Evolutionary conservation across 2,113 vertebrate genomes (phyloP), one percentile per base, ranked within the genome.

Genomic region (Hemibates koningsi): DNA sequence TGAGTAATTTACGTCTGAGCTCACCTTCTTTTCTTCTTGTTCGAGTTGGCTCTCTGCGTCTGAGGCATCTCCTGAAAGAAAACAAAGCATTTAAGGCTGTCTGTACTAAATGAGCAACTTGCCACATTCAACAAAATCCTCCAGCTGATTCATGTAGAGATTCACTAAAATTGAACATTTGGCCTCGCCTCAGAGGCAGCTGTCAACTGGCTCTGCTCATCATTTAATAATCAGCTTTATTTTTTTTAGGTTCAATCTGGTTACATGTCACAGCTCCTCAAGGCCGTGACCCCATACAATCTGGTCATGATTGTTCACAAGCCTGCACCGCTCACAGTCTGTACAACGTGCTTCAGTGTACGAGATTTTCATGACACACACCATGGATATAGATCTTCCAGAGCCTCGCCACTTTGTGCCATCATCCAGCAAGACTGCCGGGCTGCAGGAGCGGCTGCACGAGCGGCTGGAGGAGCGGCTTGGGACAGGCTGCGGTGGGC

Each of bases 361-460:
- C 0, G 29, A 41, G 9, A 14, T 36, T n/a, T 80, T 19, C 9
- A 7, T 54, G 32, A 41, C 19, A 34, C 96, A 97, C 91, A 99
- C 98, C 97, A 95, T 90, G 52, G 97, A 97, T 50, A 94, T 89
- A 6, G 92, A 96, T 50, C 92, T 94, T 6, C 95, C 95, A 10
- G 95, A 88, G 10, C 93, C 91, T 45, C 32, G 38, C 94, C 94
- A 94, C 81, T 86, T 94, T 24, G 45, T 86, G 68, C 85, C 92
- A 8, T 89, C 85, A 4, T 83, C 87, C 24, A 86, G 88, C 79
- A 92, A 93, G 17, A 87, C 84, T 6, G 95, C 94, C 1, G 93
- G 94, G 88, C 93, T 94, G 90, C 87, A 92, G 16, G 94, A 95
- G 43, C 94, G 93, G 84, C 92, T 92, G 90, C 82, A 86, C 0